Conservation (phyloP, 2,113 vertebrate species). For the Tenrec ecaudatus region DNA sequence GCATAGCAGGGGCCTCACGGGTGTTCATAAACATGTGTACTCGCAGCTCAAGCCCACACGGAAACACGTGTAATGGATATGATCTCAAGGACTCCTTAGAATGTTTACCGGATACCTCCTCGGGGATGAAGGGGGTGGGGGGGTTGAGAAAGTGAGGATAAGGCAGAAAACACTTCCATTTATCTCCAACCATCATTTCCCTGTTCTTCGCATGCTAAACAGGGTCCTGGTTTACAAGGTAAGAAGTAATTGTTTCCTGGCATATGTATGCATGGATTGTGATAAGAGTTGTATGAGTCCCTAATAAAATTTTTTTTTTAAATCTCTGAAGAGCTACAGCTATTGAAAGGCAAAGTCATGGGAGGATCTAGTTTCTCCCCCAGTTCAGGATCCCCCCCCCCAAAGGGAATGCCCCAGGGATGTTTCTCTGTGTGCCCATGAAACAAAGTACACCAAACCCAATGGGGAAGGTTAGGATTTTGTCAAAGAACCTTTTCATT, state of each 20-base stretch:
- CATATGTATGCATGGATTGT: too few species aligned
- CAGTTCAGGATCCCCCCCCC: neutral
- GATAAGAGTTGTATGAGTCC: too few species aligned
- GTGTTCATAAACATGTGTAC: constrained; percentile 6
- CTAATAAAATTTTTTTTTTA: too few species aligned
- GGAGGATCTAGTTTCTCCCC: neutral
- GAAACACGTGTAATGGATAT: constrained; percentile 37
- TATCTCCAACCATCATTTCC: neutral
- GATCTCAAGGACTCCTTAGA: constrained; percentile 57
- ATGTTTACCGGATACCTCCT: constrained; percentile 49
- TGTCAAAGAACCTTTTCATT: neutral
- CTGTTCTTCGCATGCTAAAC: neutral
- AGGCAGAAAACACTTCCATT: neutral
- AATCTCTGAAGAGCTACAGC: neutral
- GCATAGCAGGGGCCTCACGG: constrained; percentile 8
- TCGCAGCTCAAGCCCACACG: constrained; percentile 40
- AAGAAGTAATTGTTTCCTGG: neutral
- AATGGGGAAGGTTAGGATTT: neutral
- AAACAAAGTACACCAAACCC: neutral
- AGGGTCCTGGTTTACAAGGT: neutral
- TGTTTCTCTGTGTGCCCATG: neutral
- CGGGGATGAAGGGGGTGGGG: neutral
- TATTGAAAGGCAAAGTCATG: neutral
- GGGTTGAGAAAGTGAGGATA: too few species aligned
- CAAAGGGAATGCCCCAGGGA: neutral